Evolutionary conservation across 1,140 invertebrate genomes (phyloP).

Genomic region (Gerris buenoi): DNA sequence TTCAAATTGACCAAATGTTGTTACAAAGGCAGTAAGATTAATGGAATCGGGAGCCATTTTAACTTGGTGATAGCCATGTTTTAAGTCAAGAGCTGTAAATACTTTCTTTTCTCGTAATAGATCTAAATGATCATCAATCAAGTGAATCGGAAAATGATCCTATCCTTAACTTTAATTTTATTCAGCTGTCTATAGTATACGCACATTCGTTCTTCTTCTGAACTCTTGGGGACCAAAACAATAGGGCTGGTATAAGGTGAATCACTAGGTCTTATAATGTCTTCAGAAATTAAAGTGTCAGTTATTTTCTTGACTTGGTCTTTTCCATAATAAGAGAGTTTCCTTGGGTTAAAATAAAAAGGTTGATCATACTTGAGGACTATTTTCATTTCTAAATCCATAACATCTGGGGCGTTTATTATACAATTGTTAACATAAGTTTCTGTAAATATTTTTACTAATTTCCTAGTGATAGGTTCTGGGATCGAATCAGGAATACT

Average conservation of each 20-base stretch:
- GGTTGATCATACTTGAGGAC: not conserved
- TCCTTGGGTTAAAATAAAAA: not conserved
- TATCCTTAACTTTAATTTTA: constrained; percentile 24
- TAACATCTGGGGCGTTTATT: not conserved
- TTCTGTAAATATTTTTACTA: not conserved
- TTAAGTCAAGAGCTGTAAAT: constrained; percentile 4
- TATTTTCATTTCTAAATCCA: too few species aligned
- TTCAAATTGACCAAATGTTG: constrained; percentile 17
- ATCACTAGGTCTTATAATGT: constrained; percentile 7
- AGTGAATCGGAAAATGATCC: constrained; percentile 30
- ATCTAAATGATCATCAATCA: constrained; percentile 5
- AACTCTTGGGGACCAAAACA: constrained; percentile 14
- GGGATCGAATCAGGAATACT: not conserved
- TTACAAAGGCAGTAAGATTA: not conserved
- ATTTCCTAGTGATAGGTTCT: not conserved
- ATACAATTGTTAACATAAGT: not conserved
- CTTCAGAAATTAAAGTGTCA: not conserved
- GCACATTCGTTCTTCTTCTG: constrained; percentile 16
- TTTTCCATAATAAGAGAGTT: not conserved
- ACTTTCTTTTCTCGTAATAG: not conserved
- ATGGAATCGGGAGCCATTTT: not conserved
- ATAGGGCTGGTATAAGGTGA: constrained; percentile 10
- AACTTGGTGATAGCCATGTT: constrained; percentile 3
- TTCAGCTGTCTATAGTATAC: constrained; percentile 29
- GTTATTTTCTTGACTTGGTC: not conserved